Evolutionary conservation across 2,888 invertebrate species (phyloP), one percentile per base, ranked within the genome.

Genomic region (Agriopis marginaria): DNA sequence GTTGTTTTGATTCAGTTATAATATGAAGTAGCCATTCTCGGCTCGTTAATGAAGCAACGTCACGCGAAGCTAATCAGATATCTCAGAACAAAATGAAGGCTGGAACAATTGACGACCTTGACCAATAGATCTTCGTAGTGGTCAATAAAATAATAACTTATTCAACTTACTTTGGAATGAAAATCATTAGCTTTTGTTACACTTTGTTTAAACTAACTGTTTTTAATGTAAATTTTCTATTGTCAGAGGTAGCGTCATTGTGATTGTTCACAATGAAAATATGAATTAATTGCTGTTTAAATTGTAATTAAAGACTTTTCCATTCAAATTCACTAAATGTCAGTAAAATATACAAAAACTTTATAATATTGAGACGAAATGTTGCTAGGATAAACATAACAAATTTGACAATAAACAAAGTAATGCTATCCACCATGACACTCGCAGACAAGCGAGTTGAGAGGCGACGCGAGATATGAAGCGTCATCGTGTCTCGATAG

Each of bases 41-140:
- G 76, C 68, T 77, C 59, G 77, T 77, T 80, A 83, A 84, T 83
- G 80, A 79, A 76, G 76, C 77, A 82, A 71, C 82, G 83, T 83
- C 87, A 89, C 87, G 88, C 87, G 82, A 84, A 83, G 80, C 81
- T 83, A 79, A 85, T 80, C 72, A 72, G 79, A 82, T 82, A 79
- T 80, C 79, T 82, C 79, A 81, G 78, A 87, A 85, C 80, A 68
- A 82, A 84, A 82, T 85, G 86, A 89, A 88, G 89, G 86, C 82
- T 79, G 44, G 9, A 73, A 77, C 71, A 7, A 17, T 9, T 39
- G 55, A 63, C 77, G 70, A 84, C 89, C 92, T 92, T 92, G 92
- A 89, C 89, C 89, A 88, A 85, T 77, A 84, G 83, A 85, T 86
- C 83, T 82, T 83, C 83, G 80, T 79, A 84, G 84, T 86, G 88